Conservation (phyloP, 2,888 invertebrate species). For the Clusia tigrina region DNA sequence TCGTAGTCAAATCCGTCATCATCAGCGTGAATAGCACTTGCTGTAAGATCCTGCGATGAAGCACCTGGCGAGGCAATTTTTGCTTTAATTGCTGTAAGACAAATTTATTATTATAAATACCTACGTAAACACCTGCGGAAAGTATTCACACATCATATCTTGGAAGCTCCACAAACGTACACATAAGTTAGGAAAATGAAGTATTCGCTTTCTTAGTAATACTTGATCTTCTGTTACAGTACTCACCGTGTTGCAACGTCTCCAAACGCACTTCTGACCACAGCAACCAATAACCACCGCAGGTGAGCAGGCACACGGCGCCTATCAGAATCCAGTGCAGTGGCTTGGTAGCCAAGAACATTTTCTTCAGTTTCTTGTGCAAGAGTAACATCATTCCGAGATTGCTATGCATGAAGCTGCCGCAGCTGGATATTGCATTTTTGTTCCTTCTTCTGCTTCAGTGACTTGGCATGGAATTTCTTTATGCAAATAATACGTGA, state of each 20-base stretch:
- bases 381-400: background rate
- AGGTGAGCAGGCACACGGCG: constrained; percentile 39
- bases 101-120: too few species aligned
- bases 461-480: too few species aligned
- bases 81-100: constrained; percentile 43
- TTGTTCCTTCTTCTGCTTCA: too few species aligned
- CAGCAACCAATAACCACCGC: constrained; percentile 55
- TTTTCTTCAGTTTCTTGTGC: constrained; percentile 53
- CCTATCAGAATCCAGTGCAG: constrained; percentile 52
- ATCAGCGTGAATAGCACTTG: constrained; percentile 1
- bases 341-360: constrained; percentile 57
- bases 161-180: too few species aligned
- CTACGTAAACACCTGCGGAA: too few species aligned
- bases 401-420: background rate
- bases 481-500: too few species aligned
- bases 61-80: constrained; percentile 30
- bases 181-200: too few species aligned
- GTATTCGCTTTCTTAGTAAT: too few species aligned
- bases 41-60: background rate
- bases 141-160: too few species aligned
- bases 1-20: constrained; percentile 61
- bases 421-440: background rate
- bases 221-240: too few species aligned
- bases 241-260: constrained; percentile 34
- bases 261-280: constrained; percentile 51